Evolutionary conservation across 2,888 invertebrate species (phyloP).

Genomic region (Ischnura elegans): DNA sequence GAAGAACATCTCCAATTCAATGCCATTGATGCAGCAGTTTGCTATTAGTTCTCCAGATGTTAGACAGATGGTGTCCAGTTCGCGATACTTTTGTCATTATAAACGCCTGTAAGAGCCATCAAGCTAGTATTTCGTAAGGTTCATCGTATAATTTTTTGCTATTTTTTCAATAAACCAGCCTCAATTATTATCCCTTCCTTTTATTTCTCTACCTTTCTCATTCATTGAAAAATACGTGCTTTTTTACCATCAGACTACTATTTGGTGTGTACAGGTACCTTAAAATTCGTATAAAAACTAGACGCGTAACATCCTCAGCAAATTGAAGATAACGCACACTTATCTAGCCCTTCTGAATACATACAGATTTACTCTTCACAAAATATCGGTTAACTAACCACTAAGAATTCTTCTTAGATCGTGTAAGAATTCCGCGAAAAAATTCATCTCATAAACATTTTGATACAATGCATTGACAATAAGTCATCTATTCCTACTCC

Average conservation of each 20-base stretch:
- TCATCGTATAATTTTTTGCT: too few relatives aligned
- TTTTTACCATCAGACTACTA: neutral
- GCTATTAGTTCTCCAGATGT: too few relatives aligned
- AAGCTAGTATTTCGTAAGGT: too few relatives aligned
- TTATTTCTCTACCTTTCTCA: neutral
- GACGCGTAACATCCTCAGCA: neutral
- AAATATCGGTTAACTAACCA: slow-evolving; percentile 5
- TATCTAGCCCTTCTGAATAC: neutral
- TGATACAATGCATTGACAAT: neutral
- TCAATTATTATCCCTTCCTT: too few relatives aligned
- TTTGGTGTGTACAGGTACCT: neutral
- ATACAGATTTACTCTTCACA: neutral
- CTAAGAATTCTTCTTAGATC: neutral
- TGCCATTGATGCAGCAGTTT: too few relatives aligned
- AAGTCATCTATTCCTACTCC: neutral
- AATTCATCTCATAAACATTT: neutral
- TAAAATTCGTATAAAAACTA: neutral
- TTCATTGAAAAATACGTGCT: neutral
- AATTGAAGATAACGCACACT: neutral
- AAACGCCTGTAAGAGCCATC: too few relatives aligned
- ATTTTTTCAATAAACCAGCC: too few relatives aligned
- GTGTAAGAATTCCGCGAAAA: neutral
- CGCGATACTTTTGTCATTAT: too few relatives aligned
- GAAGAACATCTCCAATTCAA: too few relatives aligned
- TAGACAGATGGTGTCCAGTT: too few relatives aligned